Evolutionary conservation across 2,888 invertebrate genomes (phyloP).

Genomic region (Synergus gifuensis): DNA sequence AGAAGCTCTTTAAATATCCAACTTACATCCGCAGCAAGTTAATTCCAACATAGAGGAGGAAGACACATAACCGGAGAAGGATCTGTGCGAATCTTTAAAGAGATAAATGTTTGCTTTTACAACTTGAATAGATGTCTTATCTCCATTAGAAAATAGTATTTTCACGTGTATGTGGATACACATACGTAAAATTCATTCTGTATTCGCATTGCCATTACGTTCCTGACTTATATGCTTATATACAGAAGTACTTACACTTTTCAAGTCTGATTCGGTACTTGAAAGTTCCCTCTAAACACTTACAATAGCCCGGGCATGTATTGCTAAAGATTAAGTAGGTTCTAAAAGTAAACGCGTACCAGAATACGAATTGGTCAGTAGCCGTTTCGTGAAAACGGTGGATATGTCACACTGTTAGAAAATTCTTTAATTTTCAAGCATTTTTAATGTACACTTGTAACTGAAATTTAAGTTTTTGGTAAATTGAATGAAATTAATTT

Average conservation of each 20-base stretch:
- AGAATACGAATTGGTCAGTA: slow-evolving; percentile 55
- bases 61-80: background rate
- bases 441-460: no score
- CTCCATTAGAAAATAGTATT: background rate
- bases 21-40: background rate
- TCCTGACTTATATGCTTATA: background rate
- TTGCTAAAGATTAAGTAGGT: slow-evolving; percentile 56
- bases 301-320: slow-evolving; percentile 54
- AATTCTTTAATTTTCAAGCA: no score
- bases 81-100: background rate
- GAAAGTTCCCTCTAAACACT: slow-evolving; percentile 54
- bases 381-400: slow-evolving; percentile 50
- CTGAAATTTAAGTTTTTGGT: no score
- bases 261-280: slow-evolving; percentile 57
- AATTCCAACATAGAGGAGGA: background rate
- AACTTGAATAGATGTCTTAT: background rate
- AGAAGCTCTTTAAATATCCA: background rate
- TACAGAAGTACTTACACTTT: slow-evolving; percentile 46
- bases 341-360: slow-evolving; percentile 52
- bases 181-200: background rate
- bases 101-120: slow-evolving; percentile 19
- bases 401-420: no score
- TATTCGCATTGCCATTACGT: background rate
- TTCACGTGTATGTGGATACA: background rate
- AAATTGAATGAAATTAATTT: no score